Percentiles rank a stretch among this genome's conserved stretches.
Evolutionary conservation across 2,113 vertebrate species (phyloP).

Genomic region (Saccopteryx leptura): DNA sequence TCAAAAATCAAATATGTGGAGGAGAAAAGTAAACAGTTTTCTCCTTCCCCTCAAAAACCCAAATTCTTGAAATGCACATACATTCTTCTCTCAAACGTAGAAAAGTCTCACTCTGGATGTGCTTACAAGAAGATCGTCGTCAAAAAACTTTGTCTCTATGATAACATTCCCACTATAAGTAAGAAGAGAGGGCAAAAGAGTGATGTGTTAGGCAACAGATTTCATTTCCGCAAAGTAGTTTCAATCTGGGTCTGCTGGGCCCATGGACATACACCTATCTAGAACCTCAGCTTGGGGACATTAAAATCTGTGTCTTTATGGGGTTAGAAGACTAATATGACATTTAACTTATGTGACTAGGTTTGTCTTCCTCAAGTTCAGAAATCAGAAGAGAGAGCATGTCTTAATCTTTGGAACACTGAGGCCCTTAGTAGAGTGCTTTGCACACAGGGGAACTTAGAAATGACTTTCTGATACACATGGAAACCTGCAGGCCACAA

Average conservation of each 20-base stretch:
- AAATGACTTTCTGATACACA: neutral
- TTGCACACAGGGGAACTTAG: neutral
- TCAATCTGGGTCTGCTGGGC: neutral
- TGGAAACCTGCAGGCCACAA: neutral
- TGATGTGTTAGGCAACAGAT: fast-evolving
- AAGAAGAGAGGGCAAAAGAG: conserved; percentile 60
- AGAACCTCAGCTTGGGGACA: neutral
- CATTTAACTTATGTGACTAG: neutral
- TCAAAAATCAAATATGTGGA: conserved; percentile 83
- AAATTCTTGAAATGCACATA: conserved; percentile 63
- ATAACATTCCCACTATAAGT: conserved; percentile 96
- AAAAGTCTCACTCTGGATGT: conserved; percentile 99
- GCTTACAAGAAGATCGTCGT: conserved; percentile 98
- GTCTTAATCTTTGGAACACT: neutral
- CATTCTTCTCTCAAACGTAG: conserved; percentile 94
- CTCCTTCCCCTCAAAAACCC: conserved; percentile 71
- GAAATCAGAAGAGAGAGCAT: neutral
- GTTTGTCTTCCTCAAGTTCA: neutral
- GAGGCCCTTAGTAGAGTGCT: neutral
- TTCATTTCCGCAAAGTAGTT: neutral
- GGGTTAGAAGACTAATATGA: neutral
- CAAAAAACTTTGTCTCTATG: conserved; percentile 99
- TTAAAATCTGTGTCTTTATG: neutral
- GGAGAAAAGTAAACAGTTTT: conserved; percentile 85
- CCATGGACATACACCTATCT: neutral